Evolutionary conservation across 2,888 invertebrate genomes (phyloP), one percentile per base, ranked within the genome.

Genomic region (Neelides folsomi): DNA sequence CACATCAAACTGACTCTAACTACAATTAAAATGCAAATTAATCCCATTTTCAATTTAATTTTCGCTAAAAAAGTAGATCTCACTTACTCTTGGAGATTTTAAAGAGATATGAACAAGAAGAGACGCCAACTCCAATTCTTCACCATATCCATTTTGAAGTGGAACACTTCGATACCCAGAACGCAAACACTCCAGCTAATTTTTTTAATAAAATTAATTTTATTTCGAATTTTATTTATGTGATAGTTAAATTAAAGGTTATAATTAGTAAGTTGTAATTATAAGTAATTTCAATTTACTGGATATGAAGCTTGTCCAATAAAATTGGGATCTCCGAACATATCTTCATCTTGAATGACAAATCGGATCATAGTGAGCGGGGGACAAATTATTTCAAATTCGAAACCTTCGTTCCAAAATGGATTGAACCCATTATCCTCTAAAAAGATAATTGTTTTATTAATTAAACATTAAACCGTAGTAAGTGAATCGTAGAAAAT

Each of bases 231-330:
- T 41, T 40, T 7, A 8, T 43, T 35, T 43, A 18, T 9, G 15
- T 36, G 18, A 27, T 51, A 15, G 36, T 18, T 4, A 7, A 16
- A 41, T 51, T 18, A n/a, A 2, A 46, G 12, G 13, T 15, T n/a
- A n/a, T n/a, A n/a, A n/a, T n/a, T n/a, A n/a, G n/a, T n/a, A n/a
- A n/a, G n/a, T n/a, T n/a, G n/a, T n/a, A n/a, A n/a, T n/a, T n/a
- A n/a, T n/a, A n/a, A n/a, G n/a, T n/a, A n/a, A 27, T 27, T 27
- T 27, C 7, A 27, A 7, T 27, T 72, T 64, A 93, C 77, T 0
- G 95, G 92, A 73, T 82, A 93, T 10, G 89, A 88, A 39, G 90
- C 89, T 73, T 98, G 97, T 1, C 95, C 95, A 56, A 95, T 84
- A 70, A 95, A 93, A 74, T 93, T 93, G 10, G 83, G 86, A 67